Evolutionary conservation across 2,113 vertebrate genomes (phyloP).

Genomic region (Leiothrix lutea): DNA sequence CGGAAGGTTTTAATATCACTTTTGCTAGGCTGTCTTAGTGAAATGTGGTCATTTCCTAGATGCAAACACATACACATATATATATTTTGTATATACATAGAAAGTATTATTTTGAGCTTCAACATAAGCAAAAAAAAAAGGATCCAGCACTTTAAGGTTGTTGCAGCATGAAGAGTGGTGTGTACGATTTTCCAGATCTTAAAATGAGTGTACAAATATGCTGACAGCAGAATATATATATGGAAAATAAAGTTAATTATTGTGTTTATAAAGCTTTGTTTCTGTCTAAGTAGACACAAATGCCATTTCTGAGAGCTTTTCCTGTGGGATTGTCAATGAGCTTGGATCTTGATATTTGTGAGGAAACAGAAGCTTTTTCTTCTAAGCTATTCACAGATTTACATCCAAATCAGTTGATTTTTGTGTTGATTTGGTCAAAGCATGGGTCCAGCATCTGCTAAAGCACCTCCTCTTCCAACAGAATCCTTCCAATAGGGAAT

Average conservation of each 20-base stretch:
- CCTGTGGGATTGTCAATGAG: accelerated
- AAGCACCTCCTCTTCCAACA: not conserved
- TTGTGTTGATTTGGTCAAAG: not conserved
- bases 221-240: too few species aligned
- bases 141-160: too few species aligned
- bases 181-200: too few species aligned
- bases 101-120: not conserved
- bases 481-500: not conserved
- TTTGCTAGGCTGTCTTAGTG: not conserved
- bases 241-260: not conserved
- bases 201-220: too few species aligned
- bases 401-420: not conserved
- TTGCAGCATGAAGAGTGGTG: too few species aligned
- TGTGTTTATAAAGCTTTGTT: conserved; percentile 12
- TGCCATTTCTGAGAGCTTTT: not conserved
- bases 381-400: not conserved
- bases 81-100: not conserved
- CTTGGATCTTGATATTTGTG: not conserved
- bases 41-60: not conserved
- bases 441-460: not conserved
- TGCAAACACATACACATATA: not conserved
- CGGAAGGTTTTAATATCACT: not conserved
- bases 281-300: not conserved
- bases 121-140: not conserved
- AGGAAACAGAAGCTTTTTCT: not conserved